Evolutionary conservation across 2,888 invertebrate species (phyloP).

Genomic region (Rhamnusium bicolor): DNA sequence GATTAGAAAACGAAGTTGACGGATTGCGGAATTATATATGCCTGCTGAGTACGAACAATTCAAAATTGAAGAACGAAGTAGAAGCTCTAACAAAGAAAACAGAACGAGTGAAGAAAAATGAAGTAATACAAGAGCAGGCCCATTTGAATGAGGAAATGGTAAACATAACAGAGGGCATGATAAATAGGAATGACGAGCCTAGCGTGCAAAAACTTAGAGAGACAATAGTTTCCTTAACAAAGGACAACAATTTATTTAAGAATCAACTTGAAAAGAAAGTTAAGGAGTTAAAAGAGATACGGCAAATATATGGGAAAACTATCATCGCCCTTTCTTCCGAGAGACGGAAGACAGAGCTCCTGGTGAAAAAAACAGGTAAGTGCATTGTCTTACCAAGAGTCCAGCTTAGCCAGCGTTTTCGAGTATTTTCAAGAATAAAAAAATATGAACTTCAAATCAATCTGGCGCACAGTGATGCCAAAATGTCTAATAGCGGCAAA

Average conservation of each 20-base stretch:
- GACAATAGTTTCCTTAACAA: neutral
- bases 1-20: no score
- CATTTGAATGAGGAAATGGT: neutral
- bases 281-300: neutral
- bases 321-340: neutral
- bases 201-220: neutral
- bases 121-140: neutral
- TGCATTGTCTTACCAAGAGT: no score
- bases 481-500: no score
- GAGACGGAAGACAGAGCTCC: neutral
- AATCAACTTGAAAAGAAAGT: neutral
- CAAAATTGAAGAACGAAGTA: neutral
- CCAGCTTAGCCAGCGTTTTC: no score
- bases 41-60: neutral
- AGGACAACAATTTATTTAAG: neutral
- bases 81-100: neutral
- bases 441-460: no score
- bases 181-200: neutral
- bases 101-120: neutral
- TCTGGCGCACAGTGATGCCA: no score
- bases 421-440: no score
- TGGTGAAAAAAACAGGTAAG: neutral
- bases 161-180: neutral
- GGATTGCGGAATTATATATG: neutral
- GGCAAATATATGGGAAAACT: neutral